Evolutionary conservation across 1,140 invertebrate genomes (phyloP), one percentile per base, ranked within the genome.

Genomic region (Heliconius nattereri): DNA sequence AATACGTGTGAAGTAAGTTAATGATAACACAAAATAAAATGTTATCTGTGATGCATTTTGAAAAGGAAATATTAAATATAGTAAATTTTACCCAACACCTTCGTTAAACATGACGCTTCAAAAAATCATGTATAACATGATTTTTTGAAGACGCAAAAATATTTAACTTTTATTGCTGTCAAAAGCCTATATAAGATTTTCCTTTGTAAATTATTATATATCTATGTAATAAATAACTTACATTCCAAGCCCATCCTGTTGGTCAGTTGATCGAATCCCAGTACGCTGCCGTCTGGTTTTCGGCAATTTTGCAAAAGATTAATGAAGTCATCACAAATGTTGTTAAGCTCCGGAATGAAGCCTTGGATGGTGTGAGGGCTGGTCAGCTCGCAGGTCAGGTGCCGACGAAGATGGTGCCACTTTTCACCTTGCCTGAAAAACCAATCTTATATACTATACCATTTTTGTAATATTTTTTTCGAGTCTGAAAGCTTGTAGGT

Each of bases 201-300:
- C 26, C 8, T 7, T 7, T 1, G 66, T 29, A 19, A 32, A 9
- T 29, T 32, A 16, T 71, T 7, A n/a, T 49, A 71, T 71, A 45
- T 71, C n/a, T 45, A 29, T 40, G 0, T 19, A 71, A 35, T 70
- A 26, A 20, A n/a, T 6, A 71, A 93, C 95, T 95, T 92, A 97
- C 97, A 96, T 95, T 98, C 98, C 13, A 98, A 94, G 8, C 97
- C 97, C 92, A 98, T 95, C 82, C 96, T 95, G 86, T 97, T 97
- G 5, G 96, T 96, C 57, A 97, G 95, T 57, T 97, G 96, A 78
- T 98, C 96, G 84, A 98, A 97, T 70, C 96, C 95, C 3, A 85
- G 82, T 1, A 97, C 95, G 20, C 95, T 90, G 60, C 92, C 91
- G 19, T 94, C 85, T 0, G 90, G 82, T 76, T 95, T 90, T 71